Evolutionary conservation across 2,113 vertebrate genomes (phyloP).

Genomic region (Hippocampus comes): DNA sequence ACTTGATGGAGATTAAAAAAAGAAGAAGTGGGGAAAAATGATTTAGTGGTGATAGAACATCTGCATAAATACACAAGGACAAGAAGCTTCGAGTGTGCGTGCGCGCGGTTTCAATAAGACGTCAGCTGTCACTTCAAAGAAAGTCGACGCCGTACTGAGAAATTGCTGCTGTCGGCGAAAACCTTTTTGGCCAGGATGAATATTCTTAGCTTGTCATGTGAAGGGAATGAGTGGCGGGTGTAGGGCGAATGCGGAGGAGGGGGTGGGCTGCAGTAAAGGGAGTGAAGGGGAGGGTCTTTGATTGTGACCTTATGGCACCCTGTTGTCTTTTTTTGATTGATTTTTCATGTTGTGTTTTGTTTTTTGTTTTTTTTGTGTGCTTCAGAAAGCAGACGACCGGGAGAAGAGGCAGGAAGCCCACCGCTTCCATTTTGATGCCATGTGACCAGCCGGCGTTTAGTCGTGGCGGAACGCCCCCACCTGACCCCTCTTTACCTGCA

Average conservation of each 20-base stretch:
- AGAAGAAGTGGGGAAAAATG: background rate
- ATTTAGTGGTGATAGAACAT: background rate
- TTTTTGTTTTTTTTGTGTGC: background rate
- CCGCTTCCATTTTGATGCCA: constrained; percentile 98
- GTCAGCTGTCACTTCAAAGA: constrained; percentile 12
- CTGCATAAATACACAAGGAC: background rate
- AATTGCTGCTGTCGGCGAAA: constrained; percentile 19
- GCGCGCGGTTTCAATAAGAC: background rate
- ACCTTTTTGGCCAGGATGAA: background rate
- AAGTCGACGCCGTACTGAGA: constrained; percentile 2
- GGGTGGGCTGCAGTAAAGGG: no score
- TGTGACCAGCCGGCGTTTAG: constrained; percentile 75
- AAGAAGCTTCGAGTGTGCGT: background rate
- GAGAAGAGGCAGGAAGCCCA: constrained; percentile 98
- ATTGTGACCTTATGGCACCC: background rate
- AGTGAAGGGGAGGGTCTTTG: background rate
- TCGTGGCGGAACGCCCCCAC: constrained; percentile 13
- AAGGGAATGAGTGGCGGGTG: no score
- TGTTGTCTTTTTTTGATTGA: background rate
- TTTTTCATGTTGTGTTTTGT: background rate
- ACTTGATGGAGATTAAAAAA: no score
- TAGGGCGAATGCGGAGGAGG: background rate
- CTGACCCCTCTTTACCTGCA: no score
- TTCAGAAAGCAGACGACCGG: constrained; percentile 97
- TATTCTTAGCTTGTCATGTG: background rate